Percentiles rank a stretch among this genome's conserved stretches.
Evolutionary conservation across 2,113 vertebrate species (phyloP).

Genomic region (Lamprologus ornatipinnis): DNA sequence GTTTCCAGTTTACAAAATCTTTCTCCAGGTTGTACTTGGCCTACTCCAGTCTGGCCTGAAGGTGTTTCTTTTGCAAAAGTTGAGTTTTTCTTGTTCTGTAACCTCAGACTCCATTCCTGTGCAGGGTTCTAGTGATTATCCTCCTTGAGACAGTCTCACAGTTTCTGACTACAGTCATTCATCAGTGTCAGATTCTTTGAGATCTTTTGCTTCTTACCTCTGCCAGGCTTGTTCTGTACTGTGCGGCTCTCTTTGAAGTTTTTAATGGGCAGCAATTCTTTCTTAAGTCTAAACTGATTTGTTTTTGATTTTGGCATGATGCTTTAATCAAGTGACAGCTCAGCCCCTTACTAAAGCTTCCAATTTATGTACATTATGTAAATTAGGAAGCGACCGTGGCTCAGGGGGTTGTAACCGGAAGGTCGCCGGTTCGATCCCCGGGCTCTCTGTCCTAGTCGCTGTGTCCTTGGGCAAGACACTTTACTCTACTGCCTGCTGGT

Average conservation of each 20-base stretch:
- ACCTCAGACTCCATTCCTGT: background rate
- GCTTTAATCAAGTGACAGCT: background rate
- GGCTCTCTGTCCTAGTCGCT: background rate
- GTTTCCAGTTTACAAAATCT: background rate
- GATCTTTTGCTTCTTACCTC: background rate
- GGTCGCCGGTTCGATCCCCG: rapidly evolving
- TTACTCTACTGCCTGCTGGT: background rate
- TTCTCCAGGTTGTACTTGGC: background rate
- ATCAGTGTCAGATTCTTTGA: background rate
- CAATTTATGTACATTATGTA: background rate
- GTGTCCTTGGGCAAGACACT: background rate
- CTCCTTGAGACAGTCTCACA: background rate
- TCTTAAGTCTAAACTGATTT: background rate
- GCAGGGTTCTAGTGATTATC: background rate
- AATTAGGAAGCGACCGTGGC: rapidly evolving
- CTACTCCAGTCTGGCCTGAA: background rate
- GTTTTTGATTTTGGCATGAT: background rate
- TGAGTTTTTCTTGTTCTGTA: background rate
- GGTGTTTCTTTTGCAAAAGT: background rate
- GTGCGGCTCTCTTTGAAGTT: background rate
- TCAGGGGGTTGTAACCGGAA: background rate
- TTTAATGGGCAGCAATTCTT: background rate
- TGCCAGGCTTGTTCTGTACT: background rate
- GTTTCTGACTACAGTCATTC: background rate
- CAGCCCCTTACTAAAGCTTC: background rate